These are phyloP conservation scores for Cydia pomonella DNA, from an alignment of 1,140 invertebrate genomes.

Conservation along the genomic window DNA sequence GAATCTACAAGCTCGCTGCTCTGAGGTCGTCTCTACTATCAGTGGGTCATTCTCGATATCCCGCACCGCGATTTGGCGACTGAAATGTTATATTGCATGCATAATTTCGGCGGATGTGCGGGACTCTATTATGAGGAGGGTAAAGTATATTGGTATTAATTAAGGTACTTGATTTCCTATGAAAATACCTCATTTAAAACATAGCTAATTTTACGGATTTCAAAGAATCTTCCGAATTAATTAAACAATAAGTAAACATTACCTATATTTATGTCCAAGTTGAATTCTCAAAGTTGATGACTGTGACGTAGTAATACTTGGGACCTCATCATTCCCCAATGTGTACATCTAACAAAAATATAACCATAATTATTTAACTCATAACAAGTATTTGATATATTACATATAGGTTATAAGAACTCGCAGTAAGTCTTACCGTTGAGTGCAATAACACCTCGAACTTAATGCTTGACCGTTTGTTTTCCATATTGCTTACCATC, in stretches of 20 bases:
- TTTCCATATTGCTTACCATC: conserved; percentile 76
- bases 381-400: background rate
- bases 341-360: conserved; percentile 80
- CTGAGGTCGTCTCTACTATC: conserved; percentile 77
- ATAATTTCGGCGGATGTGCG: background rate
- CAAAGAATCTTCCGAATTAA: too few relatives aligned
- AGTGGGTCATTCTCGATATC: conserved; percentile 84
- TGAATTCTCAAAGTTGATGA: conserved; percentile 79
- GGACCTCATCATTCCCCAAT: conserved; percentile 83
- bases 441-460: conserved; percentile 79
- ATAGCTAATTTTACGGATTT: too few relatives aligned
- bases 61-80: conserved; percentile 79
- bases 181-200: too few relatives aligned
- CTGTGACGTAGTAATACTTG: conserved; percentile 82
- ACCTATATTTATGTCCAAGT: conserved; percentile 78
- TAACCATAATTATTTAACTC: conserved; percentile 22
- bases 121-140: background rate
- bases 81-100: conserved; percentile 45
- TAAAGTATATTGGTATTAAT: too few relatives aligned
- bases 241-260: conserved; percentile 34
- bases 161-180: too few relatives aligned
- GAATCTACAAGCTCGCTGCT: conserved; percentile 83
- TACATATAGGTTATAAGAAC: background rate
- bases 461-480: conserved; percentile 79
- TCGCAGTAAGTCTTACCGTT: conserved; percentile 68